These are phyloP conservation scores for Xenopus tropicalis DNA, from an alignment of 2,113 vertebrate genomes.

Conservation along the genomic window DNA sequence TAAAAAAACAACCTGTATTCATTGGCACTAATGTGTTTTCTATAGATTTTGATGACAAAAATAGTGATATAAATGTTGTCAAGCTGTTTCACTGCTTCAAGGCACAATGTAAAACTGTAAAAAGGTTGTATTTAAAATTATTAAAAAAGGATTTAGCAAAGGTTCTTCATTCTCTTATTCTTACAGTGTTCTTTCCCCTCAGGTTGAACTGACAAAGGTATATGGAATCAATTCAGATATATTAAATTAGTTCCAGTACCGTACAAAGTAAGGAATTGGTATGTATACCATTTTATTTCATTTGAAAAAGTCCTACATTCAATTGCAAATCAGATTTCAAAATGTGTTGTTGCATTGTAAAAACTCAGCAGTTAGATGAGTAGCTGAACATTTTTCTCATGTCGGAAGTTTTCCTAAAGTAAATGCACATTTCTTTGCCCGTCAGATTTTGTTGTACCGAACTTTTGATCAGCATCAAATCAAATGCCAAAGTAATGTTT, in stretches of 20 bases:
- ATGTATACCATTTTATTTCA: slow-evolving; percentile 35
- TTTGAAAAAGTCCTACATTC: slow-evolving; percentile 25
- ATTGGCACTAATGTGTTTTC: slow-evolving; percentile 57
- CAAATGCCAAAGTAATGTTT: no score
- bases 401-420: no score
- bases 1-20: slow-evolving; percentile 52
- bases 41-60: slow-evolving; percentile 64
- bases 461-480: no score
- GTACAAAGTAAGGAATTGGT: slow-evolving; percentile 15
- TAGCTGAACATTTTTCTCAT: no score
- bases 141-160: slow-evolving; percentile 51
- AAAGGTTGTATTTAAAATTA: slow-evolving; percentile 63
- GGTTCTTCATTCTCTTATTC: slow-evolving; percentile 25
- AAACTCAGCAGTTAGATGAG: no score
- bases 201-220: slow-evolving; percentile 16
- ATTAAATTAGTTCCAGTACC: slow-evolving; percentile 5
- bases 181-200: neutral
- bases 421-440: no score
- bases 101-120: slow-evolving; percentile 52
- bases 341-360: neutral
- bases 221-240: slow-evolving; percentile 23
- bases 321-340: slow-evolving; percentile 1
- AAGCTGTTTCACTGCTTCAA: slow-evolving; percentile 55
- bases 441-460: no score
- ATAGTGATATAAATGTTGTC: slow-evolving; percentile 61